Conservation (phyloP, 2,888 invertebrate genomes). For the Periphyllus acericola region DNA sequence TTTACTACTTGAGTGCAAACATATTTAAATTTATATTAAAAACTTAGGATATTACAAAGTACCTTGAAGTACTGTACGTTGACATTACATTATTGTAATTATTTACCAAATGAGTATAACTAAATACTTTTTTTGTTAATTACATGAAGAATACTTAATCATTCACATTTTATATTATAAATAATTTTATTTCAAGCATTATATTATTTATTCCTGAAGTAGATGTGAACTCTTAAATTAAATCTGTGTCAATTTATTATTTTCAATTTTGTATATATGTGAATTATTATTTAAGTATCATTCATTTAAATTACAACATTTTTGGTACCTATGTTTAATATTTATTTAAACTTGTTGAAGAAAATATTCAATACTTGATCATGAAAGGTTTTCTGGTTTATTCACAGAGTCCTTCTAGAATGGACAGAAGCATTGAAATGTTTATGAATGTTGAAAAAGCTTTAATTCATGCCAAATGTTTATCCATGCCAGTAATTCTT, state of each 20-base stretch:
- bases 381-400: conserved; percentile 39
- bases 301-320: background rate
- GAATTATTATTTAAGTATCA: background rate
- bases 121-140: background rate
- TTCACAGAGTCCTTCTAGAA: conserved; percentile 85
- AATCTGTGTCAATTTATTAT: background rate
- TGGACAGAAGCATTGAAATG: conserved; percentile 94
- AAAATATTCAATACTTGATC: conserved; percentile 19
- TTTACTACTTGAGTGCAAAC: background rate
- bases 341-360: conserved; percentile 1
- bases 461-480: conserved; percentile 82
- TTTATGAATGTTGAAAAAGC: conserved; percentile 89
- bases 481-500: conserved; percentile 81
- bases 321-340: background rate
- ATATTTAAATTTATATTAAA: background rate
- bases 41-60: background rate
- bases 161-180: background rate
- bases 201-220: background rate
- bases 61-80: conserved; percentile 26
- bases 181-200: background rate
- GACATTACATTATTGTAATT: conserved; percentile 8
- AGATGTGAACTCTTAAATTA: background rate
- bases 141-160: background rate
- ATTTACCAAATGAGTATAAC: background rate
- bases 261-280: background rate